Conservation (phyloP, 2,888 invertebrate species). For the Argyresthia goedartella region DNA sequence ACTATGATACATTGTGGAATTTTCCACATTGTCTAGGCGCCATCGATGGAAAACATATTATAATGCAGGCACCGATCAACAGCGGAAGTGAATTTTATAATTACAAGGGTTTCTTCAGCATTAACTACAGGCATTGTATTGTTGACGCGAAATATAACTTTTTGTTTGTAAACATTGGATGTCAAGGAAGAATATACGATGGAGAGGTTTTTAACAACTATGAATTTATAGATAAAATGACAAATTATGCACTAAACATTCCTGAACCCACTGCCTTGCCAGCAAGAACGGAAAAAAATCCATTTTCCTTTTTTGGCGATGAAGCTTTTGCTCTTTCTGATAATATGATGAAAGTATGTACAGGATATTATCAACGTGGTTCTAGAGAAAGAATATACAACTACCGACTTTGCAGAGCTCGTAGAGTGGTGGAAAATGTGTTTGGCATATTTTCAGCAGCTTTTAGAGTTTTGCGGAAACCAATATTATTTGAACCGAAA, state of each 20-base stretch:
- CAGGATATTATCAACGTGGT: constrained; percentile 8
- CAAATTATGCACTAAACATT: constrained; percentile 9
- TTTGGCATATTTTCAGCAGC: constrained; percentile 12
- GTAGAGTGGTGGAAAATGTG: constrained; percentile 9
- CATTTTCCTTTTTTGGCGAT: constrained; percentile 9
- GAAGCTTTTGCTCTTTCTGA: constrained; percentile 9
- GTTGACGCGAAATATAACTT: constrained; percentile 15
- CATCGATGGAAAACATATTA: constrained; percentile 19
- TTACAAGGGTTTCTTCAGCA: constrained; percentile 19
- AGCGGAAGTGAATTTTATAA: constrained; percentile 21
- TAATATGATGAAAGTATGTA: constrained; percentile 9
- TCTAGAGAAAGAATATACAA: constrained; percentile 9
- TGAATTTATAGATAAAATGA: constrained; percentile 3
- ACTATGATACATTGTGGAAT: constrained; percentile 8
- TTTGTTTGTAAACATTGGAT: constrained; percentile 15
- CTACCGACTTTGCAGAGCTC: constrained; percentile 7
- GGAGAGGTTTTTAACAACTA: constrained; percentile 15
- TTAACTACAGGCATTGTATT: constrained; percentile 11
- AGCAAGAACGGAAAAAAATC: constrained; percentile 8
- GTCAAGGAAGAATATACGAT: constrained; percentile 17
- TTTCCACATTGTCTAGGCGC: too few species aligned
- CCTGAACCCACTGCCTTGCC: constrained; percentile 10
- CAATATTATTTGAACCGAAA: constrained; percentile 12
- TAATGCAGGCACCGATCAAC: constrained; percentile 15
- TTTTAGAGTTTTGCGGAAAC: constrained; percentile 12